Evolutionary conservation across 1,140 invertebrate species (phyloP).

Genomic region (Hesperophylax magnus): DNA sequence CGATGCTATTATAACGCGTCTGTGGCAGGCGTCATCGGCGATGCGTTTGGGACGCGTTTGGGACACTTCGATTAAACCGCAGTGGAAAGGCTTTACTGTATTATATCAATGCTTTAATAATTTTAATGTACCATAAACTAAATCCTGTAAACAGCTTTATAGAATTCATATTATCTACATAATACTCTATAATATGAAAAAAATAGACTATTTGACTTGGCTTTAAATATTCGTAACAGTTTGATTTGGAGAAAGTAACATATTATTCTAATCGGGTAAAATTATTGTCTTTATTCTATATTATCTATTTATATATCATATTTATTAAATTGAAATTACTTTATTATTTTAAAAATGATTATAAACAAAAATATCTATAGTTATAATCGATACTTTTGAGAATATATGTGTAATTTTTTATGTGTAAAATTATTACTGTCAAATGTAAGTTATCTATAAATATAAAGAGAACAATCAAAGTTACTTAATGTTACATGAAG

Average conservation of each 20-base stretch:
- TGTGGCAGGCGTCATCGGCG: too few relatives aligned
- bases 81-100: slow-evolving; percentile 51
- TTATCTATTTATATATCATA: slow-evolving; percentile 42
- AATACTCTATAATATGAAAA: slow-evolving; percentile 55
- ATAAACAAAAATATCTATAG: slow-evolving; percentile 30
- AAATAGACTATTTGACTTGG: slow-evolving; percentile 59
- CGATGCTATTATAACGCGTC: too few relatives aligned
- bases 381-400: slow-evolving; percentile 39
- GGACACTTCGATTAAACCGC: slow-evolving; percentile 18
- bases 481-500: slow-evolving; percentile 13
- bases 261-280: slow-evolving; percentile 53
- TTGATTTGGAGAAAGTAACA: slow-evolving; percentile 49
- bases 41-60: too few relatives aligned
- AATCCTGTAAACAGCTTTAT: slow-evolving; percentile 57
- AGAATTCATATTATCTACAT: slow-evolving; percentile 56
- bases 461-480: slow-evolving; percentile 35
- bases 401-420: slow-evolving; percentile 38
- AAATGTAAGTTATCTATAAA: too few relatives aligned
- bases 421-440: slow-evolving; percentile 40
- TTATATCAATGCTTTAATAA: slow-evolving; percentile 57
- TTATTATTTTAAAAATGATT: slow-evolving; percentile 11
- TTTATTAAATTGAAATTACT: slow-evolving; percentile 30
- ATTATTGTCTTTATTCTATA: slow-evolving; percentile 49
- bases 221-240: slow-evolving; percentile 58
- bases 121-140: slow-evolving; percentile 55